These are phyloP conservation scores for Tachuris rubrigastra DNA, from an alignment of 2,113 vertebrate species.

Conservation along the genomic window DNA sequence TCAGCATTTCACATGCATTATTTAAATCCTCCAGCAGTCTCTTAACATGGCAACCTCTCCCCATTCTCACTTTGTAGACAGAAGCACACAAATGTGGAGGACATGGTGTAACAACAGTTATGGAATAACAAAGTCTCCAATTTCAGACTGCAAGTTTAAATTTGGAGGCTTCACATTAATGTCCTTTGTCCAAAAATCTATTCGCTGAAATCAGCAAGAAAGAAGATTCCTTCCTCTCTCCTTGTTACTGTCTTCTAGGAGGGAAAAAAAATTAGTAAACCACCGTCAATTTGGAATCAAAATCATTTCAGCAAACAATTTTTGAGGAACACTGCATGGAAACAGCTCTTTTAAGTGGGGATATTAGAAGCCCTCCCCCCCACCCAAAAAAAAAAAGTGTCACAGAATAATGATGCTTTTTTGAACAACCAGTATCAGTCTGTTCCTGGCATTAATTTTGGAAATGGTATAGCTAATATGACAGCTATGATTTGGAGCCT, in stretches of 20 bases:
- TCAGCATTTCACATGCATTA: not conserved
- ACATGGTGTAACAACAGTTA: not conserved
- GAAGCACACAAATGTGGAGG: rapidly evolving
- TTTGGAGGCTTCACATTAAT: not conserved
- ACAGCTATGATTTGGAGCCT: constrained; percentile 55
- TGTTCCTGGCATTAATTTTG: constrained; percentile 54
- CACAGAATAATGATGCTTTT: constrained; percentile 29
- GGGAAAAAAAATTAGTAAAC: not conserved
- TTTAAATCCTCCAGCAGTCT: not conserved
- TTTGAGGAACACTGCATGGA: not conserved
- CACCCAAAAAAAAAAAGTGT: not conserved
- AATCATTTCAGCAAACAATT: not conserved
- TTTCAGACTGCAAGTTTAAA: not conserved
- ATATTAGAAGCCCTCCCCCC: not conserved
- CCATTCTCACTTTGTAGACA: not conserved
- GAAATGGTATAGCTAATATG: constrained; percentile 48
- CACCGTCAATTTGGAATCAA: not conserved
- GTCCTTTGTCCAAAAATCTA: not conserved
- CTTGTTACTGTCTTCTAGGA: not conserved
- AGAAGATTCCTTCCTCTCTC: not conserved
- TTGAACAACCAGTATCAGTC: constrained; percentile 31
- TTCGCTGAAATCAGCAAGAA: not conserved
- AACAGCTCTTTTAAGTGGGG: not conserved
- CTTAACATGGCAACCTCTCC: not conserved
- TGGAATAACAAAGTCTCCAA: not conserved